Evolutionary conservation across 2,888 invertebrate genomes (phyloP), one percentile per base, ranked within the genome.

Genomic region (Priocnemis perturbator): DNA sequence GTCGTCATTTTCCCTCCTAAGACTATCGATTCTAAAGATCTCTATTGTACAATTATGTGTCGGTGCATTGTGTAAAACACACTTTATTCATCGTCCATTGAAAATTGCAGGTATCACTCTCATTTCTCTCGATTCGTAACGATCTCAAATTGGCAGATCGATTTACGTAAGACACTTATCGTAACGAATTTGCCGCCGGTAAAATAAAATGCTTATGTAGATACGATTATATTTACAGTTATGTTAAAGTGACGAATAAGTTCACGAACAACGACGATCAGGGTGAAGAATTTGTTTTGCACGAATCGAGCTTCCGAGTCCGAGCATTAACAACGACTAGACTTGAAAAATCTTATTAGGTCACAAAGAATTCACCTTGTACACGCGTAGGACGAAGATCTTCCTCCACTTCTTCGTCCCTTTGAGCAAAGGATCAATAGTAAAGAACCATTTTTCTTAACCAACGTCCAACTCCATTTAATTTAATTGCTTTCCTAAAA

Each of bases 391-490:
- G 66, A 11, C 17, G 58, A 52, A 45, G 59, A 64, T 74, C 69
- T 63, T 56, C 52, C 71, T 71, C 71, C 71, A 71, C 69, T 66
- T 61, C n/a, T 64, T 56, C 63, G 64, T 56, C 71, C 71, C 64
- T 66, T 74, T 64, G 63, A 69, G 69, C 71, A 73, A 71, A 73
- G 67, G 63, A 71, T 67, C 62, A 37, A 67, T 64, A 48, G 63
- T 63, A 59, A 64, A 57, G 60, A 69, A 55, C 56, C 59, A 63
- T 63, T 62, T 19, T 48, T 69, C 4, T 59, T 59, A 45, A 52
- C 37, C 23, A 37, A 64, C 50, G 23, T 63, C 60, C 67, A 60
- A 45, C 23, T 44, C 11, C 14, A 37, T 61, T 5, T 11, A 37
- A 11, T 11, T 9, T 37, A 1, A 37, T 37, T 37, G 2, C 11